phyloP scores from a whole-genome alignment of 2,888 invertebrate genomes.

The Lithophane leautieri region DNA sequence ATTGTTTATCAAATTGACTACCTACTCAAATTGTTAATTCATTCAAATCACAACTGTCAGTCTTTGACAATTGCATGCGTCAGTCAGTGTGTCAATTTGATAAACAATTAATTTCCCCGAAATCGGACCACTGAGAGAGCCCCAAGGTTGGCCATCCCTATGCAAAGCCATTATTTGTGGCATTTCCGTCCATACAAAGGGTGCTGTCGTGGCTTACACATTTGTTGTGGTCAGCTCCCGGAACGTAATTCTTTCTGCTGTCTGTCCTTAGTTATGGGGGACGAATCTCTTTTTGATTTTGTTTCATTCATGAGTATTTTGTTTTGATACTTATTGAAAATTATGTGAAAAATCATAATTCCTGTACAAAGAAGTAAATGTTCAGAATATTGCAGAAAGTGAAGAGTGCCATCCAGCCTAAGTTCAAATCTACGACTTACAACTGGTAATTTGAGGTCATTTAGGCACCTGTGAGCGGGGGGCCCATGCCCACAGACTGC shows the following conservation, averaged over 20 bases:
- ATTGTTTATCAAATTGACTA: neutral
- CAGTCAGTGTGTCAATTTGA: neutral
- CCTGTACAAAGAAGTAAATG: too few species aligned
- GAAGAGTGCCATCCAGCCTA: neutral
- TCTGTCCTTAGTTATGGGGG: conserved; percentile 34
- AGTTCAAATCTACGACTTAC: neutral
- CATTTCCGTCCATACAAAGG: conserved; percentile 51
- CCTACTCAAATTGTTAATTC: neutral
- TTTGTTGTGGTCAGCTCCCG: conserved; percentile 58
- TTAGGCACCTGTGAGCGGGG: neutral
- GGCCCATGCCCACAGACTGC: neutral
- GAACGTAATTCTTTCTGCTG: conserved; percentile 55
- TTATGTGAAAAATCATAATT: neutral
- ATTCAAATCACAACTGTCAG: neutral
- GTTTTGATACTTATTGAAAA: conserved; percentile 1
- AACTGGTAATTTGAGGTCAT: too few species aligned
- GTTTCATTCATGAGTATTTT: neutral
- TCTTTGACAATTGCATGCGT: neutral
- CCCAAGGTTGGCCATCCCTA: conserved; percentile 22
- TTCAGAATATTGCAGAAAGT: neutral
- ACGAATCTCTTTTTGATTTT: conserved; percentile 35
- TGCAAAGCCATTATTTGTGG: conserved; percentile 52
- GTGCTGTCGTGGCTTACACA: conserved; percentile 44
- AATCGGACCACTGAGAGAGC: neutral
- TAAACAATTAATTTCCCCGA: neutral